Percentiles rank a stretch among this genome's conserved stretches.
Conservation (phyloP, 2,797 vertebrate species). For the Synanceia verrucosa region DNA sequence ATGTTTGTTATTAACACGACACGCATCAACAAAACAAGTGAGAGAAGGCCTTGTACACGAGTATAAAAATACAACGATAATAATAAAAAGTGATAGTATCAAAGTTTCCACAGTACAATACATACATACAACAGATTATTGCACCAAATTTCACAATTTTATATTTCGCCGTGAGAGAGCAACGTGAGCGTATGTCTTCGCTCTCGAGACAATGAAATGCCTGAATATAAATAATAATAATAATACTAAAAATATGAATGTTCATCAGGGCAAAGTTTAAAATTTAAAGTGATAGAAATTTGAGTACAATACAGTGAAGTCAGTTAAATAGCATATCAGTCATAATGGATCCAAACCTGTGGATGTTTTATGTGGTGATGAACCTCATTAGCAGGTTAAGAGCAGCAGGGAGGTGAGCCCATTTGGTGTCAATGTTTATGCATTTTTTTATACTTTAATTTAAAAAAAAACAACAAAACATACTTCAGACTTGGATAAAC, state of each 20-base stretch:
- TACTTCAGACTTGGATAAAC: conserved; percentile 6
- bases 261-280: not conserved
- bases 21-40: conserved; percentile 36
- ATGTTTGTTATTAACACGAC: conserved; percentile 32
- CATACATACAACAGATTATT: conserved; percentile 70
- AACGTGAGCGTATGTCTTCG: conserved; percentile 6
- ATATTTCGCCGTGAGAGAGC: conserved; percentile 3
- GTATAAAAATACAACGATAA: conserved; percentile 67
- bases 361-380: too few relatives aligned
- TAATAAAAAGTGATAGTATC: conserved; percentile 69
- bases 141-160: conserved; percentile 61
- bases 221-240: not conserved
- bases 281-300: not conserved
- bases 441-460: not conserved
- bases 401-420: not conserved
- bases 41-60: conserved; percentile 55
- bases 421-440: not conserved
- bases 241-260: not conserved
- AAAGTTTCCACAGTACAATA: conserved; percentile 68
- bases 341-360: not conserved
- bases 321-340: not conserved
- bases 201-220: not conserved
- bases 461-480: not conserved
- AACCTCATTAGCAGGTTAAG: too few relatives aligned
- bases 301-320: not conserved